Evolutionary conservation across 2,888 invertebrate species (phyloP), one percentile per base, ranked within the genome.

Genomic region (Dascillus cervinus): DNA sequence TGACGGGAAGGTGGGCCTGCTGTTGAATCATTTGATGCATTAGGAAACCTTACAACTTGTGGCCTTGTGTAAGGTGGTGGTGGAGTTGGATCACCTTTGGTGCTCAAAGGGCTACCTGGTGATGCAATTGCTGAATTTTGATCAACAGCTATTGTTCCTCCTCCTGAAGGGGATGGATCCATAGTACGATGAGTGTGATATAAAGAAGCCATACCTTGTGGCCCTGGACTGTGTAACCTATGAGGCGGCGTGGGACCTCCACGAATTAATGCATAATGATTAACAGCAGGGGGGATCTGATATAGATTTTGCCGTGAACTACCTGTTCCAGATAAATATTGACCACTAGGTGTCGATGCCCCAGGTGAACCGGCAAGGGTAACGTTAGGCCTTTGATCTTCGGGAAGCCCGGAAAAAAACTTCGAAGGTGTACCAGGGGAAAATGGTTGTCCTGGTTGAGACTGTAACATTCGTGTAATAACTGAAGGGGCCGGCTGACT

Each of bases 391-490:
- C 4, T 17, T 4, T 45, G 22, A 32, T 48, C 34, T 32, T 39
- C 31, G 34, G 38, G 23, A 27, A 49, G 15, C 33, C 36, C 21
- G 17, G 43, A 25, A 40, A 41, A 34, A 41, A 46, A 43, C 41
- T 43, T 27, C 23, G 29, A 15, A 13, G 22, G 17, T 11, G 14
- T 25, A 5, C 30, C 19, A 4, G 41, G 29, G 26, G 32, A 43
- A 30, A 26, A 37, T 3, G 34, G 39, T 28, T 66, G 62, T 2
- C 32, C 37, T 11, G 67, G 61, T 41, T 67, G 69, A 2, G 67
- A 60, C 44, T 75, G 74, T 22, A 77, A 64, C 73, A 78, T 74
- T 43, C 76, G 65, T 4, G 75, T 76, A 24, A 78, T 77, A 4
- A 78, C 76, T 21, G 77, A 77, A 0, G 72, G 66, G 15, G 70